Evolutionary conservation across 1,140 invertebrate genomes (phyloP).

Genomic region (Stratiolaelaps scimitus): DNA sequence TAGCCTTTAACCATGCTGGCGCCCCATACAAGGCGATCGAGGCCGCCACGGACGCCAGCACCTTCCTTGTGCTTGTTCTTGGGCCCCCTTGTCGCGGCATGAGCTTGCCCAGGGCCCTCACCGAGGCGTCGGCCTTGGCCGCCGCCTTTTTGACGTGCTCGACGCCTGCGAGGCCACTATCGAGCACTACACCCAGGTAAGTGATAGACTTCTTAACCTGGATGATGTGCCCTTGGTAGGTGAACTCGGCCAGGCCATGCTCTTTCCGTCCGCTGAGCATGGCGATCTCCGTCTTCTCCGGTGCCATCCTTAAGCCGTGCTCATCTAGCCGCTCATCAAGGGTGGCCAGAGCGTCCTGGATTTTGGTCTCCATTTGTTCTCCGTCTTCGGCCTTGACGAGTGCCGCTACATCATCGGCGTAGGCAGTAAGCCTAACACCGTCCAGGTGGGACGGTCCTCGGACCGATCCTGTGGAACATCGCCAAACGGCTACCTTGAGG

Average conservation of each 20-base stretch:
- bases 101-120: not conserved
- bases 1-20: not conserved
- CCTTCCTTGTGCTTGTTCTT: not conserved
- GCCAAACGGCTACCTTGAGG: too few relatives aligned
- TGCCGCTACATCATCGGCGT: too few relatives aligned
- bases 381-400: not conserved
- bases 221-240: conserved; percentile 2
- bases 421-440: too few relatives aligned
- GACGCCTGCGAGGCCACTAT: not conserved
- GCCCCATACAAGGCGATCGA: not conserved
- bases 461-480: too few relatives aligned
- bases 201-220: not conserved
- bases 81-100: not conserved
- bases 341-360: conserved; percentile 2
- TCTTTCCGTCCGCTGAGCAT: too few relatives aligned
- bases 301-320: not conserved
- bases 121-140: not conserved
- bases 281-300: too few relatives aligned
- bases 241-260: too few relatives aligned
- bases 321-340: too few relatives aligned
- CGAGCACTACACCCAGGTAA: not conserved
- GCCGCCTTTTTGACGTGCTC: not conserved
- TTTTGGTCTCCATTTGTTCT: too few relatives aligned
- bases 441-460: not conserved
- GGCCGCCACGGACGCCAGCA: not conserved